Evolutionary conservation across 53 echinoderm and acorn worm genomes (phyloP), one percentile per base, ranked within the genome.

Genomic region (Hippasteria phrygiana): DNA sequence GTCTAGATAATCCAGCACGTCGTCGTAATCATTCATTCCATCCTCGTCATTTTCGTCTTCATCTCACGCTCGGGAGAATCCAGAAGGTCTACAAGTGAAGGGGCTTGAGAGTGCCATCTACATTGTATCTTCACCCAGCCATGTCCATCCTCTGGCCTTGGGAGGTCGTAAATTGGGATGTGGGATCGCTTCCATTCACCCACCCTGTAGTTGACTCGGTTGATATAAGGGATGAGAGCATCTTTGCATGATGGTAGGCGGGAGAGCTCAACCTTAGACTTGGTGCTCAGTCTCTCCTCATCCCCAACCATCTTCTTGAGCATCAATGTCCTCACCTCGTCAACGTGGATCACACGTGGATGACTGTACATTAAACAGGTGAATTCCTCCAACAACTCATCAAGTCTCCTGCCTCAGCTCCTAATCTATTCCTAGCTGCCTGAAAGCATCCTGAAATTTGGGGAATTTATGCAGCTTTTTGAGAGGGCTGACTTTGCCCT

Each of bases 101-200:
- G 67, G 90, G 90, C 67, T 90, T 75, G 27, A 90, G 5, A 0
- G 83, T 90, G 9, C 75, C 84, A 18, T 90, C 85, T n/a, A n/a
- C n/a, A n/a, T n/a, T n/a, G n/a, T 59, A 76, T 90, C 76, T 85
- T 90, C 41, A 36, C 63, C 90, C 90, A 90, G 32, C 85, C 90
- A 46, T 90, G 83, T 56, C 46, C 89, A 65, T 77, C 91, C 62
- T 67, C 42, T 36, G 87, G 91, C 41, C 77, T 91, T 8, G 83
- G 90, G 50, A 83, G 29, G 40, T 64, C 6, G 62, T 50, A 81
- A 29, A 72, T 71, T 0, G 73, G n/a, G 55, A 40, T 45, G 39
- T 45, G 73, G 41, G 90, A 80, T 47, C 40, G 70, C 26, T 80
- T 81, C 20, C 2, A 14, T 51, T 51, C 16, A 8, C 51, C 14